Conservation (phyloP, 2,113 vertebrate genomes). For the Oncorhynchus clarkii region DNA sequence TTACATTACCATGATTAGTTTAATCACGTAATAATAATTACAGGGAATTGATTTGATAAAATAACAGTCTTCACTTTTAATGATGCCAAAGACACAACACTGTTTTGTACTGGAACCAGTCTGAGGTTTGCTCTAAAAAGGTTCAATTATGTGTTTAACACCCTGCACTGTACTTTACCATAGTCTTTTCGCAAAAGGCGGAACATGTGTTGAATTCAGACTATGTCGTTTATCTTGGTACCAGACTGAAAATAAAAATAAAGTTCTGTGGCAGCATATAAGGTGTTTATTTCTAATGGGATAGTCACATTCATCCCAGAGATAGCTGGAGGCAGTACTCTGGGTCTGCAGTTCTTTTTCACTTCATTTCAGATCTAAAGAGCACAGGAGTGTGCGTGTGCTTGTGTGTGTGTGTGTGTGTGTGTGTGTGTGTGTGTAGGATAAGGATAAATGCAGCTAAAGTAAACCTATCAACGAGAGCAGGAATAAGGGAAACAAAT, state of each 20-base stretch:
- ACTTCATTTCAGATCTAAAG: conserved; percentile 62
- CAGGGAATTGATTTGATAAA: too few species aligned
- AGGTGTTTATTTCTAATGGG: conserved; percentile 54
- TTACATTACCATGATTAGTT: too few species aligned
- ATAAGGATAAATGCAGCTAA: conserved; percentile 35
- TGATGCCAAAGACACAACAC: too few species aligned
- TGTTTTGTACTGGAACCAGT: too few species aligned
- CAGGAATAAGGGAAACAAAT: conserved; percentile 16
- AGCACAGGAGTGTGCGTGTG: conserved; percentile 9
- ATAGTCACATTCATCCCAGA: conserved; percentile 52
- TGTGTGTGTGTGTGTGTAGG: conserved; percentile 6
- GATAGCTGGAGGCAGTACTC: conserved; percentile 46
- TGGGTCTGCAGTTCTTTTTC: conserved; percentile 51
- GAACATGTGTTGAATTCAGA: background rate
- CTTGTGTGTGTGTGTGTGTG: background rate
- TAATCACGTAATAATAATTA: too few species aligned
- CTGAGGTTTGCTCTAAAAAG: too few species aligned
- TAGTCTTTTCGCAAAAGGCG: background rate
- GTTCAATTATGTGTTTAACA: background rate
- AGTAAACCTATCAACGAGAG: conserved; percentile 21
- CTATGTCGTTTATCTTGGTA: background rate
- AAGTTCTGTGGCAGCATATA: conserved; percentile 51
- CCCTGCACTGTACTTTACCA: too few species aligned
- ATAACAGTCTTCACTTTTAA: too few species aligned
- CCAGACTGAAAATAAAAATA: background rate